Base-by-base conservation (phyloP, 2,113 vertebrate species). In the Carettochelys insculpta region DNA sequence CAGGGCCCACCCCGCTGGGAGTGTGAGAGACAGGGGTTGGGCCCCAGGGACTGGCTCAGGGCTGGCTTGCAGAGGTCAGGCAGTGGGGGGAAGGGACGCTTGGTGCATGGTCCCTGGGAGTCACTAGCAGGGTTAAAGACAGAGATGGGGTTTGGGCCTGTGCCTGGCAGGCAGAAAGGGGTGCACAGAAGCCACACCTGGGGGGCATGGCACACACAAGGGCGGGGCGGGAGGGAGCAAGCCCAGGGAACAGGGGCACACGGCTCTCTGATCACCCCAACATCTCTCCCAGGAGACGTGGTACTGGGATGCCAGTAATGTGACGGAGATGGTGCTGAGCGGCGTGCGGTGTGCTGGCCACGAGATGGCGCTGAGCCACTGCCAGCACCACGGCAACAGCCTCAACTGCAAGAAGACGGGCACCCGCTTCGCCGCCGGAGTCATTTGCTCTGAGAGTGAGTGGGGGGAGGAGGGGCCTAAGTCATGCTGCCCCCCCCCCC, bases 371-470 rank as follows among this genome's bases (percentile, higher is more conserved):
- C 97, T 99, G 93, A 98, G 96, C 92, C 99, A 99, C 11, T 99
- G 99, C 91, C 98, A 98, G 90, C 98, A 98, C 52, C 99, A 99
- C 7, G 97, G 96, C 2, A 13, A 96, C 95, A 97, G 93, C 1
- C n/a, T 99, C 92, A 98, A 77, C 97, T 99, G 99, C 97, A 98
- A 98, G 97, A 99, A 97, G 97, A 97, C 97, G 0, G 98, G 96
- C 2, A 97, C 98, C 0, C 98, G 98, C 88, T 99, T 99, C 5
- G 96, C 99, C 0, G 99, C 99, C 0, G 99, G 99, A 1, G 98
- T 99, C 97, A 99, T 99, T 97, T 99, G 99, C 88, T 99, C 99
- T 0, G 99, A 99, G 96, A 99, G 99, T 99, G 96, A 99, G 99
- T 89, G 1, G 41, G 9, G 3, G 0, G 0, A 5, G n/a, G 20